These are phyloP conservation scores for Sitta europaea DNA, from an alignment of 2,113 vertebrate genomes.

Conservation along the genomic window DNA sequence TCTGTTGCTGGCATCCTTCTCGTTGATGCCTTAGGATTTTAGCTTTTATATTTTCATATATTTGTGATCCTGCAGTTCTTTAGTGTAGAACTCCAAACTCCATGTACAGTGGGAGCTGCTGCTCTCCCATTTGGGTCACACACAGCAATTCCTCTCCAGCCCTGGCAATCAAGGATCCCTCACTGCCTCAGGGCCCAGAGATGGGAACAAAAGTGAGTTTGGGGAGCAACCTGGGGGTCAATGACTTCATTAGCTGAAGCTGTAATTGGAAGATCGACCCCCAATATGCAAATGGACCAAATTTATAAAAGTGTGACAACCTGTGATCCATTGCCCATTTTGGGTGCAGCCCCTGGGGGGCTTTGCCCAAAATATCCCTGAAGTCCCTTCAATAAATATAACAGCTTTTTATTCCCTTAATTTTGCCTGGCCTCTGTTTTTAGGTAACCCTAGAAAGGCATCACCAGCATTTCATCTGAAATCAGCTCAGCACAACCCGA, in stretches of 20 bases:
- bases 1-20: not conserved
- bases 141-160: not conserved
- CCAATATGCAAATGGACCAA: not conserved
- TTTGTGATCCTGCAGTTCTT: not conserved
- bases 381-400: not conserved
- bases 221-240: not conserved
- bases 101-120: not conserved
- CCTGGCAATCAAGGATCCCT: not conserved
- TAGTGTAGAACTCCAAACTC: rapidly evolving
- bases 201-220: not conserved
- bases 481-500: not conserved
- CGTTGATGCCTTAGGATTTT: not conserved
- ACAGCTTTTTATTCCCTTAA: too few relatives aligned
- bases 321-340: rapidly evolving
- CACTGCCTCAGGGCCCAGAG: not conserved
- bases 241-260: not conserved
- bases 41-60: not conserved
- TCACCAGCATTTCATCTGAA: not conserved
- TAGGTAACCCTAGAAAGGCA: not conserved
- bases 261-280: not conserved
- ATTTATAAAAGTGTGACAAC: not conserved
- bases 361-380: rapidly evolving
- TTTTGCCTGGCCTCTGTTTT: not conserved
- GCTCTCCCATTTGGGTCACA: not conserved
- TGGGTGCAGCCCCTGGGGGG: not conserved